These are phyloP conservation scores for Dendrolimus kikuchii DNA, from an alignment of 1,140 invertebrate genomes.

Conservation along the genomic window DNA sequence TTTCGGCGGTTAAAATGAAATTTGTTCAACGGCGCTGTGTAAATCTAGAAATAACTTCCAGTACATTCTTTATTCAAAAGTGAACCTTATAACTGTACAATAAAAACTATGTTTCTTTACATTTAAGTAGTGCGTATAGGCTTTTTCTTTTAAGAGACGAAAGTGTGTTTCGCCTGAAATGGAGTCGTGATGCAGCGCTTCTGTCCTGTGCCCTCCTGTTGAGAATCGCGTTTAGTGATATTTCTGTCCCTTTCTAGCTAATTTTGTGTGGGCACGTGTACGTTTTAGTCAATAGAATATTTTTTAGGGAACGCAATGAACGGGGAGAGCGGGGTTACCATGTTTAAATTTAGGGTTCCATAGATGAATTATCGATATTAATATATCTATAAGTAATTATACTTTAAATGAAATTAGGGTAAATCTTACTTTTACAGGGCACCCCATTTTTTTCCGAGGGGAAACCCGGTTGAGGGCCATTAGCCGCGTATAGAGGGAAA, in stretches of 20 bases:
- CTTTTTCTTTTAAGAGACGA: conserved; percentile 15
- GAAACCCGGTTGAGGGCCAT: too few relatives aligned
- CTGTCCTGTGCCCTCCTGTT: conserved; percentile 19
- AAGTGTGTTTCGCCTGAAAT: conserved; percentile 46
- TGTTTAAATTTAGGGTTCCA: conserved; percentile 23
- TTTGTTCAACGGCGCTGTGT: conserved; percentile 51
- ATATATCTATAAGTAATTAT: too few relatives aligned
- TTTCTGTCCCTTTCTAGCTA: conserved; percentile 23
- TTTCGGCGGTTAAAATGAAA: conserved; percentile 63
- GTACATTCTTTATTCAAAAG: conserved; percentile 3
- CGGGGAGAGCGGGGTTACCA: conserved; percentile 11
- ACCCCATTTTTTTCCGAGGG: too few relatives aligned
- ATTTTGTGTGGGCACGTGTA: conserved; percentile 27
- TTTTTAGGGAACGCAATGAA: conserved; percentile 1
- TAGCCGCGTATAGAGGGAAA: too few relatives aligned
- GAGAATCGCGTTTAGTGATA: conserved; percentile 2
- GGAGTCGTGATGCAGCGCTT: conserved; percentile 42
- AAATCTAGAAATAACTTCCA: conserved; percentile 44
- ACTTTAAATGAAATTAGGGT: too few relatives aligned
- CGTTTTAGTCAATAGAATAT: conserved; percentile 36
- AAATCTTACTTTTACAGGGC: too few relatives aligned
- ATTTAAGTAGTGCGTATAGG: conserved; percentile 9
- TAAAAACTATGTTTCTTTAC: conserved; percentile 10
- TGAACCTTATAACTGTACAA: conserved; percentile 8
- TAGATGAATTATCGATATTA: background rate